Conservation (phyloP, 2,888 invertebrate genomes). For the Melitaea athalia region DNA sequence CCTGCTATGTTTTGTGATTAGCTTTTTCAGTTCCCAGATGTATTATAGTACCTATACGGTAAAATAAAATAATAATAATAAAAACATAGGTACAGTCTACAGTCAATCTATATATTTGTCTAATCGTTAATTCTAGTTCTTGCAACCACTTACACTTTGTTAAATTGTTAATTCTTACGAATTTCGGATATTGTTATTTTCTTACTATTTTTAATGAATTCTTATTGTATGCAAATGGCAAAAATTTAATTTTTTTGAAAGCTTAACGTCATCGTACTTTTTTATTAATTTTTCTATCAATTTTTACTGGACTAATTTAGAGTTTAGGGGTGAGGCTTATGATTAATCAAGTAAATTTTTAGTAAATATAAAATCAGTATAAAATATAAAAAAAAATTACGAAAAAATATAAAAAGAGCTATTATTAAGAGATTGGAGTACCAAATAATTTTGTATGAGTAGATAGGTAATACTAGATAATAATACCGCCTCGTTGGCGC, state of each 20-base stretch:
- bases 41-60: slow-evolving; percentile 9
- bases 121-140: no score
- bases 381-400: no score
- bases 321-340: background rate
- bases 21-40: slow-evolving; percentile 10
- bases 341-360: background rate
- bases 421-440: no score
- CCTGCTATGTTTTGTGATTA: slow-evolving; percentile 24
- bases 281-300: no score
- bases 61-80: no score
- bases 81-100: no score
- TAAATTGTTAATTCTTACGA: slow-evolving; percentile 3
- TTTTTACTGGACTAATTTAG: background rate
- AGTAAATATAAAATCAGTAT: background rate
- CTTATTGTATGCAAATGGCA: no score
- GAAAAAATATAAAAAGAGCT: no score
- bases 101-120: no score
- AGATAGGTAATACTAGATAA: no score
- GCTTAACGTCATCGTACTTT: background rate
- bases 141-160: background rate
- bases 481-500: no score
- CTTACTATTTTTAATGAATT: background rate
- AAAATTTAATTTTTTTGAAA: background rate
- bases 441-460: no score
- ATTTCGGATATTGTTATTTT: slow-evolving; percentile 6